Evolutionary conservation across 2,888 invertebrate species (phyloP).

Genomic region (Gerris lacustris): DNA sequence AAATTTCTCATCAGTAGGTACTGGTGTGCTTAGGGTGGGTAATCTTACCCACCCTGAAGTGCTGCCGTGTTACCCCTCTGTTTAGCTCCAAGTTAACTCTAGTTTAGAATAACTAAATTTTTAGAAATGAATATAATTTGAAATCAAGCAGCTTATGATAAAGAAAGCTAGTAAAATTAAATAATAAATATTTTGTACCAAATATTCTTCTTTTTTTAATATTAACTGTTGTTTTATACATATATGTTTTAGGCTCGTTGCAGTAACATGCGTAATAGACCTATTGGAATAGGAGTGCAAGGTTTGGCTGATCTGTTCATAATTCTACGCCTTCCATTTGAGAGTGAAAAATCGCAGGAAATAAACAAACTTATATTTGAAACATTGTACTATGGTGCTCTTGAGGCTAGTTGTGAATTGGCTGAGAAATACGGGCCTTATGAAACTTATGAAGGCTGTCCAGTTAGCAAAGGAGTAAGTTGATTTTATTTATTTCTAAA

Average conservation of each 20-base stretch:
- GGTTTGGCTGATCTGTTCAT: conserved; percentile 95
- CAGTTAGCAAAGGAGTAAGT: conserved; percentile 76
- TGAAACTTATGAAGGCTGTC: conserved; percentile 80
- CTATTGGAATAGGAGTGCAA: conserved; percentile 89
- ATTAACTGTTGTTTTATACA: not conserved
- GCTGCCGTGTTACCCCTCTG: too few relatives aligned
- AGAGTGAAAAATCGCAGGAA: conserved; percentile 68
- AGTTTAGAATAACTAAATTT: too few relatives aligned
- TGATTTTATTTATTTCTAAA: conserved; percentile 12
- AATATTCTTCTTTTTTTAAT: too few relatives aligned
- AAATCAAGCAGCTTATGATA: too few relatives aligned
- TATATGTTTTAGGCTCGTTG: conserved; percentile 25
- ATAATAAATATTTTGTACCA: too few relatives aligned
- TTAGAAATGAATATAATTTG: too few relatives aligned
- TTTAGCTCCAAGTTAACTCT: too few relatives aligned
- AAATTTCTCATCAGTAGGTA: too few relatives aligned
- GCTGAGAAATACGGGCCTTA: conserved; percentile 76
- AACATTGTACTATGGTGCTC: conserved; percentile 90
- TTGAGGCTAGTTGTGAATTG: conserved; percentile 90
- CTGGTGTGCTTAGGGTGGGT: too few relatives aligned
- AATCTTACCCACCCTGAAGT: too few relatives aligned
- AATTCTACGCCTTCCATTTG: conserved; percentile 83
- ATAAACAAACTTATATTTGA: conserved; percentile 95
- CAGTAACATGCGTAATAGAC: conserved; percentile 66
- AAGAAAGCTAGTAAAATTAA: too few relatives aligned